Base-by-base conservation (phyloP, 2,888 invertebrate species). In the Microdon myrmicae region DNA sequence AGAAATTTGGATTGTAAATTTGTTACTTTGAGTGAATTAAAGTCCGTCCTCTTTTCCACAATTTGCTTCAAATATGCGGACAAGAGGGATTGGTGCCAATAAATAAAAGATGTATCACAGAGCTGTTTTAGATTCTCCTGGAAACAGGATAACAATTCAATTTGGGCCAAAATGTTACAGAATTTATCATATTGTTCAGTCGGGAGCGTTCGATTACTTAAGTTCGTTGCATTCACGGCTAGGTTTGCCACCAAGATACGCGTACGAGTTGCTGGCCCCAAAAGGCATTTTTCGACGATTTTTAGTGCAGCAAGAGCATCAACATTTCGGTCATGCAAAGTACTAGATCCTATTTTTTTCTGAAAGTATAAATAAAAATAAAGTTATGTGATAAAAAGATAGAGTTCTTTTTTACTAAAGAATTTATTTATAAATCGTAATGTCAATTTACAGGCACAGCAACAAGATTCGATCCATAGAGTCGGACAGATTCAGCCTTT, bases 51-150 rank as follows among this genome's bases (percentile, higher is more conserved):
- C 56, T 83, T 83, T 60, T 86, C 85, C 68, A 88, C 86, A 67
- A 90, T 81, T 74, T 90, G 88, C 60, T 87, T 84, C 69, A 93
- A 85, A 78, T 92, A 91, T 37, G 89, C 85, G 1, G 89, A 87
- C 41, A 92, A 82, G 43, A 92, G 82, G 68, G 88, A 85, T 73
- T 89, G 86, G 79, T 94, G 92, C 88, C 90, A 92, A 74, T 89
- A 86, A 43, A 94, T 79, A 80, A 91, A 90, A 22, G 89, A 87
- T 70, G 90, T 89, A 74, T 90, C 86, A 76, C 88, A 88, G 14
- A 87, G 82, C 58, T 81, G 79, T 35, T 84, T 80, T 60, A 92
- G 76, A 53, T 84, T 78, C 8, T 81, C 74, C 25, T 84, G 82
- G 58, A 89, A 83, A 69, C 84, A 84, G 37, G 85, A 82, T 37